These are phyloP conservation scores for Raphicerus campestris DNA, from an alignment of 2,113 vertebrate species.

Conservation along the genomic window DNA sequence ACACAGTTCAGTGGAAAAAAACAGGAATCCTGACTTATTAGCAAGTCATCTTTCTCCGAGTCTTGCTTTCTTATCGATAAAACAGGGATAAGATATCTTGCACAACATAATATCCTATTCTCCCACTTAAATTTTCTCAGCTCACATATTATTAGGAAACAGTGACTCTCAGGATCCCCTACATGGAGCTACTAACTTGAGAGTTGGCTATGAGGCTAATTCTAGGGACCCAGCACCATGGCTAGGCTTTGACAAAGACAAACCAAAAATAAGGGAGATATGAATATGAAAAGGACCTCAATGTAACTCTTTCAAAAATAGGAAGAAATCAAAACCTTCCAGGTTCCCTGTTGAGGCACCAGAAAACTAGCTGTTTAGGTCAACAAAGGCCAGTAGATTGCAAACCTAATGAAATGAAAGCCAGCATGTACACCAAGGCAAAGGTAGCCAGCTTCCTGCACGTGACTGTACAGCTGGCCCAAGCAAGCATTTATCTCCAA, in stretches of 20 bases:
- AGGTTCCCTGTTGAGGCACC: neutral
- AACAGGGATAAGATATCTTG: neutral
- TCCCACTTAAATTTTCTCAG: neutral
- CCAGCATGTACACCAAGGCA: neutral
- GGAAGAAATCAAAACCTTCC: neutral
- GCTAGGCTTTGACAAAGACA: neutral
- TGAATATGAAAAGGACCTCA: neutral
- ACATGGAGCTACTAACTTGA: neutral
- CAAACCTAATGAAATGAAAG: neutral
- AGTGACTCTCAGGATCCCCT: neutral
- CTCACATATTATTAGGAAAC: neutral
- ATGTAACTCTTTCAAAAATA: neutral
- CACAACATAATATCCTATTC: neutral
- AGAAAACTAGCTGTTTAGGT: neutral
- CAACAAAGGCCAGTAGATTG: neutral
- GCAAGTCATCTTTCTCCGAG: neutral
- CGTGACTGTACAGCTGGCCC: neutral
- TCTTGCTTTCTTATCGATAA: neutral
- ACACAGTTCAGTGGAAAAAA: neutral
- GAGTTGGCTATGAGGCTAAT: neutral
- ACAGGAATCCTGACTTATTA: neutral
- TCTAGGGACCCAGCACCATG: neutral
- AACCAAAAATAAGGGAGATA: neutral
- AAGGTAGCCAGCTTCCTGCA: neutral
- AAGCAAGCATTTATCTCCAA: neutral